Base-by-base conservation (phyloP, 1,140 invertebrate species). In the Atta colombica region DNA sequence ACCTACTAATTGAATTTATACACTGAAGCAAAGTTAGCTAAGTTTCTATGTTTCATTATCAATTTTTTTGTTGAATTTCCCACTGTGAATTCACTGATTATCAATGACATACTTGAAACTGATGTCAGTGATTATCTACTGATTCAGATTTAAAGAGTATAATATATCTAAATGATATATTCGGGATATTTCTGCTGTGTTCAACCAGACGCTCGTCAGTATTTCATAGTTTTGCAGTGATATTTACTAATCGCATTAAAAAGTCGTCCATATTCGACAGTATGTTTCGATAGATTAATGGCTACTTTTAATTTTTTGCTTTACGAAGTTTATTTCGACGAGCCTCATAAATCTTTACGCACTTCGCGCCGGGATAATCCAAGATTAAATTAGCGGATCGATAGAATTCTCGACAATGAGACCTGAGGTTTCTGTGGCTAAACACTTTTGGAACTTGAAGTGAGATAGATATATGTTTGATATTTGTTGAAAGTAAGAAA, bases 331-430 rank as follows among this genome's bases (percentile, higher is more conserved):
- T 35, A 61, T 74, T 31, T 7, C 80, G 68, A 28, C 21, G 68
- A 63, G 69, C 69, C 14, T 35, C 69, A 51, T 84, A 74, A 84
- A 84, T 84, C 80, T 84, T 74, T 58, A 61, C 68, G 78, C 80
- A 51, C n/a, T 12, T 78, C 58, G 7, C 58, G 77, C 49, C 39
- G 12, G 4, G 14, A 45, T 84, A 75, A 74, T 84, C 69, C n/a
- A 68, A 74, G 68, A 84, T 84, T 74, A 74, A 84, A 84, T 84
- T 84, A 75, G 39, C 55, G 69, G 45, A 84, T 84, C 80, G 55
- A 84, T 74, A 53, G 35, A 72, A 74, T 51, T 51, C 80, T 39
- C 45, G 39, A 60, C 65, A 39, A 55, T 21, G 66, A 72, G 53
- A 60, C 25, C 66, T 31, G 31, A 31, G 31, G 0, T 31, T 31